A percentile compares a stretch with the other conserved stretches of the same genome.
phyloP scores from a whole-genome alignment of 2,888 invertebrate species.

The Macrophya annulata region DNA sequence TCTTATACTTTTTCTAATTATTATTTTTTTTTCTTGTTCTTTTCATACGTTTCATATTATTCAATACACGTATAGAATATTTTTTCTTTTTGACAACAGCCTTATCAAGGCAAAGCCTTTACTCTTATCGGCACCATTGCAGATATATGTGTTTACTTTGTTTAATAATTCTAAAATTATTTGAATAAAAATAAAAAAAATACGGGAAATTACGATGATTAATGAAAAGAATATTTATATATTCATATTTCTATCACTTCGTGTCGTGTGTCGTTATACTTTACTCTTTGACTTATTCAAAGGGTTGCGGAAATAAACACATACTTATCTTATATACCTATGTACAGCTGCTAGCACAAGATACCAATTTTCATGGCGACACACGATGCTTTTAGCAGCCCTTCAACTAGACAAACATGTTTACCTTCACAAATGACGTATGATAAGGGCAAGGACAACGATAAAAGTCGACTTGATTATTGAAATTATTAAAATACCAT shows the following conservation, averaged over 20 bases:
- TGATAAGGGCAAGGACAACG: slow-evolving; percentile 21
- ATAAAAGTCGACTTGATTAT: background rate
- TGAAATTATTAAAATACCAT: background rate
- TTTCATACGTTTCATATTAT: background rate
- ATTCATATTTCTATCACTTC: no score
- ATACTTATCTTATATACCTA: background rate
- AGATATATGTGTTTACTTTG: background rate
- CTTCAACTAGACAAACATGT: background rate
- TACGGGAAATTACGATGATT: background rate
- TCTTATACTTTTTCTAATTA: background rate
- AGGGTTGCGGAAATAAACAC: background rate
- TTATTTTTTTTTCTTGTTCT: background rate
- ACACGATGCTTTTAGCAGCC: background rate
- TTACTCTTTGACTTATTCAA: slow-evolving; percentile 27
- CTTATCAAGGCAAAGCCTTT: background rate
- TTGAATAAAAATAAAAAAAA: background rate
- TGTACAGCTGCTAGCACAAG: background rate
- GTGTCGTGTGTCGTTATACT: background rate
- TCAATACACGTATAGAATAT: background rate
- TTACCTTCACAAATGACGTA: background rate
- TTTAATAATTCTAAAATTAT: background rate
- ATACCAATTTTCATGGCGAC: background rate
- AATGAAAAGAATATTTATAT: background rate
- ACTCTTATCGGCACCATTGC: background rate
- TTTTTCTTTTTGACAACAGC: background rate